Conservation (phyloP, 2,888 invertebrate species). For the Nephrocerus scutellatus region DNA sequence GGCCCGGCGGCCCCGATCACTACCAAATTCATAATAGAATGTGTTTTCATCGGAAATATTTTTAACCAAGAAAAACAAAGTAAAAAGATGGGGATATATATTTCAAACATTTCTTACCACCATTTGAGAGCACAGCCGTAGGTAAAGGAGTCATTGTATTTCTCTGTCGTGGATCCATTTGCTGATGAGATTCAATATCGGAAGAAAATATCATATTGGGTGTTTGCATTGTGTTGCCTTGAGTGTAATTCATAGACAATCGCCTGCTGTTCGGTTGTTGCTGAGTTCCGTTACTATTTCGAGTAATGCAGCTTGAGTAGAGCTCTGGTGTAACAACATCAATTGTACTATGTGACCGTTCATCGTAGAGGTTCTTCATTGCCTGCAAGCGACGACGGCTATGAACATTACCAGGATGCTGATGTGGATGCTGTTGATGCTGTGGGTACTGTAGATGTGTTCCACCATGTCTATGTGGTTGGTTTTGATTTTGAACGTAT, state of each 20-base stretch:
- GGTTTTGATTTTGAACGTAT: too few relatives aligned
- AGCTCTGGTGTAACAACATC: conserved; percentile 2
- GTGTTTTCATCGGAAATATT: too few relatives aligned
- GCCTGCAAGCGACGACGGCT: conserved; percentile 26
- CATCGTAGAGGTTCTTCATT: conserved; percentile 25
- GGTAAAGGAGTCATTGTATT: conserved; percentile 18
- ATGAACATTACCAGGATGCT: background rate
- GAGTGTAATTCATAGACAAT: conserved; percentile 7
- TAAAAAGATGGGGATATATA: conserved; percentile 1
- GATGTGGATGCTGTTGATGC: conserved; percentile 13
- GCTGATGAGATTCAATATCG: conserved; percentile 20
- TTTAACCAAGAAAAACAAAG: too few relatives aligned
- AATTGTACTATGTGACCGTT: conserved; percentile 21
- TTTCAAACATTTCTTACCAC: conserved; percentile 29
- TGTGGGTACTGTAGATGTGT: conserved; percentile 21
- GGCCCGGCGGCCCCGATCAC: too few relatives aligned
- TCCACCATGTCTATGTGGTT: too few relatives aligned
- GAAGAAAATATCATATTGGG: conserved; percentile 25
- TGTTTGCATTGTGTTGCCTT: conserved; percentile 20
- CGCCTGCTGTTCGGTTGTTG: conserved; percentile 5
- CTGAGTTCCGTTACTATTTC: conserved; percentile 17
- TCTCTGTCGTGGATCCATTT: conserved; percentile 18
- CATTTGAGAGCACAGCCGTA: conserved; percentile 18
- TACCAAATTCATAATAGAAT: too few relatives aligned
- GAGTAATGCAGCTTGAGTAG: conserved; percentile 22